phyloP scores from a whole-genome alignment of 2,113 vertebrate species.

The Sylvia atricapilla region DNA sequence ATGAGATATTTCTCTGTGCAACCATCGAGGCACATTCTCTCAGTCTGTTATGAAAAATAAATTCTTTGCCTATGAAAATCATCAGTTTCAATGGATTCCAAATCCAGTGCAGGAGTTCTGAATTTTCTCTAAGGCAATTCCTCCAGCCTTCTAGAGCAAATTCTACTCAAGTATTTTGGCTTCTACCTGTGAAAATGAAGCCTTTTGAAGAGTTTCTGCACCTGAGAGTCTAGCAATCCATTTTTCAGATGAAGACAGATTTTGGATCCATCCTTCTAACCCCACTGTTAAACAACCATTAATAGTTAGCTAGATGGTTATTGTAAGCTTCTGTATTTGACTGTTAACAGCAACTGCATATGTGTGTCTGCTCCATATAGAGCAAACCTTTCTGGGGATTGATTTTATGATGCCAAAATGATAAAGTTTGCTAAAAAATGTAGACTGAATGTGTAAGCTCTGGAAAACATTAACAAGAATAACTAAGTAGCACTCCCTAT shows the following conservation, averaged over 20 bases:
- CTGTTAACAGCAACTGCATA: slow-evolving; percentile 19
- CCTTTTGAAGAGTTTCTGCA: slow-evolving; percentile 5
- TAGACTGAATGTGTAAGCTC: slow-evolving; percentile 49
- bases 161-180: background rate
- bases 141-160: background rate
- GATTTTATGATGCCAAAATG: slow-evolving; percentile 62
- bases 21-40: background rate
- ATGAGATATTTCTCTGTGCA: background rate
- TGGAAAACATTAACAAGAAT: slow-evolving; percentile 70
- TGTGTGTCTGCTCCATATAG: background rate
- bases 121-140: background rate
- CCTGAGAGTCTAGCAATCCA: background rate
- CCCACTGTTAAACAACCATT: background rate
- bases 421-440: slow-evolving; percentile 61
- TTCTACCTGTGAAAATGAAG: background rate
- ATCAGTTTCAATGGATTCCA: background rate
- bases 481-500: slow-evolving; percentile 50
- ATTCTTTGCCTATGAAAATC: background rate
- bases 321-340: slow-evolving; percentile 27
- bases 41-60: background rate
- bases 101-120: background rate
- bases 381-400: slow-evolving; percentile 35
- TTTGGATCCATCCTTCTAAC: background rate
- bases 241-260: slow-evolving; percentile 15
- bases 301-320: slow-evolving; percentile 41